A percentile compares a stretch with the other conserved stretches of the same genome.
Conservation (phyloP, 1,140 invertebrate genomes). For the Bemisia tabaci region DNA sequence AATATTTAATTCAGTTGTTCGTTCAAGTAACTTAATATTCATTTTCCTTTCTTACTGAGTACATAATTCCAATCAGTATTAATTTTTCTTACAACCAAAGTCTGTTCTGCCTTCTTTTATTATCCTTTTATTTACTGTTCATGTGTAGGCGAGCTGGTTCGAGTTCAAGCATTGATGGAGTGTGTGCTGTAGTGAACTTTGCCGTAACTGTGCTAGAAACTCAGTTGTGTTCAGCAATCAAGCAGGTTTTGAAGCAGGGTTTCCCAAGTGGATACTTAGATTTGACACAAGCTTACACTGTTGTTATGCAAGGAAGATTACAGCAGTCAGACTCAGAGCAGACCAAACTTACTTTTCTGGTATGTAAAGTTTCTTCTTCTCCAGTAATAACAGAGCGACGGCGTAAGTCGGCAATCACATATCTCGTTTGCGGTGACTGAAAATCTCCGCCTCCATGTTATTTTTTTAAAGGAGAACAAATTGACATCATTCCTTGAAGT, state of each 20-base stretch:
- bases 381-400: too few species aligned
- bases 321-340: conserved; percentile 71
- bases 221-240: conserved; percentile 64
- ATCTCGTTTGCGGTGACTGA: too few species aligned
- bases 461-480: too few species aligned
- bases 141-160: conserved; percentile 61
- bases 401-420: too few species aligned
- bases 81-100: too few species aligned
- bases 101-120: too few species aligned
- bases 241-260: conserved; percentile 58
- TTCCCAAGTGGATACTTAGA: conserved; percentile 80
- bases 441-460: too few species aligned
- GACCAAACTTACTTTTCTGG: conserved; percentile 51
- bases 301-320: conserved; percentile 64
- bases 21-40: too few species aligned
- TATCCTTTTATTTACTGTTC: conserved; percentile 17
- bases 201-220: conserved; percentile 76
- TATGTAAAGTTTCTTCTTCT: conserved; percentile 31
- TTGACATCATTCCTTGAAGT: too few species aligned
- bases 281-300: conserved; percentile 61
- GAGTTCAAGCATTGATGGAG: conserved; percentile 84
- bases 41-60: too few species aligned
- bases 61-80: too few species aligned
- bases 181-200: conserved; percentile 94
- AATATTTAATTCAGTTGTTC: too few species aligned